Conservation (phyloP, 1,140 invertebrate species). For the Wasmannia auropunctata region DNA sequence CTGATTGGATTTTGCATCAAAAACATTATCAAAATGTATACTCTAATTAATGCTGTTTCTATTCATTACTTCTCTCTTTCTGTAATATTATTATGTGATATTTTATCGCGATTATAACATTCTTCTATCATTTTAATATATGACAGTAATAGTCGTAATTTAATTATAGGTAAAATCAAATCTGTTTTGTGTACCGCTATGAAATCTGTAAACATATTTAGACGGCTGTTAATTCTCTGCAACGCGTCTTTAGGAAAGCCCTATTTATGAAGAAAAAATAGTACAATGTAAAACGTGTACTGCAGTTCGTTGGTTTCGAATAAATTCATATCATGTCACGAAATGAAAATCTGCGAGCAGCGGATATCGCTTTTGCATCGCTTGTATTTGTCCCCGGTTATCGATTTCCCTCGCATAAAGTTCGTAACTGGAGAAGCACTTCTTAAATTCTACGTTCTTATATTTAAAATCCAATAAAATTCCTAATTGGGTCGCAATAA, state of each 20-base stretch:
- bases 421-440: not conserved
- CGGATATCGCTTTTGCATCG: not conserved
- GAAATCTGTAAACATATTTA: not conserved
- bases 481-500: slow-evolving; percentile 60
- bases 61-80: not conserved
- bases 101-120: not conserved
- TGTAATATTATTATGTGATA: slow-evolving; percentile 5
- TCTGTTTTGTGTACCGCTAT: not conserved
- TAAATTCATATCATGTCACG: not conserved
- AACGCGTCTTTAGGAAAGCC: not conserved
- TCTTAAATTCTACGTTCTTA: slow-evolving; percentile 18
- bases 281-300: not conserved
- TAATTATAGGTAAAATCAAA: slow-evolving; percentile 15
- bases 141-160: not conserved
- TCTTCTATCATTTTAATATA: not conserved
- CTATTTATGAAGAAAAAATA: not conserved
- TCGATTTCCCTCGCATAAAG: not conserved
- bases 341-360: not conserved
- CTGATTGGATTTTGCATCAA: slow-evolving; percentile 10
- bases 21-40: slow-evolving; percentile 26
- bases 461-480: slow-evolving; percentile 55
- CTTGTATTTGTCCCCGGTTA: not conserved
- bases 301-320: not conserved
- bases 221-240: not conserved
- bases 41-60: slow-evolving; percentile 17